Base-by-base conservation (phyloP, 1,140 invertebrate genomes). In the Trachelipus rathkii region DNA sequence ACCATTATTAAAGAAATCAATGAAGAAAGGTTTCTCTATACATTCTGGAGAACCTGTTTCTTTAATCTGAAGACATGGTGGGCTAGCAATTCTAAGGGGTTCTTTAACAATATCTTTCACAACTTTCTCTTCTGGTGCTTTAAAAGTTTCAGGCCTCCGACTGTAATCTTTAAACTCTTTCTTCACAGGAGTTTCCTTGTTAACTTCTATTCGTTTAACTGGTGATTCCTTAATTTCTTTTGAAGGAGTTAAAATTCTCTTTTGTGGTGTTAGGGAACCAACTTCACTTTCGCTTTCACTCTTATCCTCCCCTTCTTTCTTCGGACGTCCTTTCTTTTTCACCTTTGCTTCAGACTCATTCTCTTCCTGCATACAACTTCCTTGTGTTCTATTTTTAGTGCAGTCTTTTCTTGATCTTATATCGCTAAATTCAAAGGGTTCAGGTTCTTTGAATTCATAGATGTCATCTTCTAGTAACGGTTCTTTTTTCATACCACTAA, bases 381-480 rank as follows among this genome's bases (percentile, higher is more conserved):
- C 78, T 79, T 53, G 60, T 73, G 19, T 68, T 44, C 46, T 78
- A 80, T 69, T 77, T 78, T 24, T 80, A n/a, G n/a, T n/a, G 74
- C 77, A 78, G 68, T 81, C 79, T 60, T 81, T 81, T 43, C 77
- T 78, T 13, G 77, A 76, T 33, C 77, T 33, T 60, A 79, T 79
- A 19, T 77, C 79, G 0, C 75, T 77, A 60, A 79, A 75, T 53
- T 81, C 79, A 78, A 81, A 81, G 13, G 79, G 79, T 21, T 81
- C 79, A 69, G 79, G 79, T 46, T 81, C 79, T 50, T 81, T 81
- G 70, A 81, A 81, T 72, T 81, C 79, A 77, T 81, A 80, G 21
- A 80, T 74, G 69, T 82, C 81, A 77, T 82, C 79, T 53, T 82
- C 77, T 21, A 75, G 44, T 46, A 60, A 73, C 44, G 75, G 73